phyloP scores from a whole-genome alignment of 2,113 vertebrate species.

The Climacteris rufus region DNA sequence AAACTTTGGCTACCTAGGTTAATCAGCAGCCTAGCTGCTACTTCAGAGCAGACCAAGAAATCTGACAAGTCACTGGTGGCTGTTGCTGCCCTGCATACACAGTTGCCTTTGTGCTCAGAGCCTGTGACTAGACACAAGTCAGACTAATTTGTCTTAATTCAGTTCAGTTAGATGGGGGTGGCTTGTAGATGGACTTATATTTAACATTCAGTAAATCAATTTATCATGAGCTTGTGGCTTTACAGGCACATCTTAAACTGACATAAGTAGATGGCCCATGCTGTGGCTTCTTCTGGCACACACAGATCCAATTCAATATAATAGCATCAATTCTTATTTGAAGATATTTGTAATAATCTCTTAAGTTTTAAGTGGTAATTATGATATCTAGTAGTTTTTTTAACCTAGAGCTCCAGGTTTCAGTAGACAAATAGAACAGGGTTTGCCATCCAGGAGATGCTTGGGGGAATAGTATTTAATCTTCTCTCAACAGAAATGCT shows the following conservation, averaged over 20 bases:
- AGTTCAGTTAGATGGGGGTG: neutral
- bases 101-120: neutral
- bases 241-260: neutral
- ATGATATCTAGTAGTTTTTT: neutral
- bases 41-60: neutral
- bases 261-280: neutral
- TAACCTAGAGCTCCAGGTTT: neutral
- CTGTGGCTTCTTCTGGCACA: neutral
- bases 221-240: neutral
- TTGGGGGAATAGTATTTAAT: neutral
- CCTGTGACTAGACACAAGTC: neutral
- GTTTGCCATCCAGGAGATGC: neutral
- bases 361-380: neutral
- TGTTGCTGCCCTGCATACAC: neutral
- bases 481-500: neutral
- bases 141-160: slow-evolving; percentile 31
- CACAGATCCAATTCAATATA: neutral
- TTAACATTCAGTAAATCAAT: slow-evolving; percentile 13
- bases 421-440: neutral
- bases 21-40: neutral
- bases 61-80: neutral
- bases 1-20: neutral
- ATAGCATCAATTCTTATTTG: neutral
- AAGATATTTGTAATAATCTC: neutral
- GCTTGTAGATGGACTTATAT: neutral